These are phyloP conservation scores for Nasonia giraulti DNA, from an alignment of 1,140 invertebrate species.

Conservation along the genomic window DNA sequence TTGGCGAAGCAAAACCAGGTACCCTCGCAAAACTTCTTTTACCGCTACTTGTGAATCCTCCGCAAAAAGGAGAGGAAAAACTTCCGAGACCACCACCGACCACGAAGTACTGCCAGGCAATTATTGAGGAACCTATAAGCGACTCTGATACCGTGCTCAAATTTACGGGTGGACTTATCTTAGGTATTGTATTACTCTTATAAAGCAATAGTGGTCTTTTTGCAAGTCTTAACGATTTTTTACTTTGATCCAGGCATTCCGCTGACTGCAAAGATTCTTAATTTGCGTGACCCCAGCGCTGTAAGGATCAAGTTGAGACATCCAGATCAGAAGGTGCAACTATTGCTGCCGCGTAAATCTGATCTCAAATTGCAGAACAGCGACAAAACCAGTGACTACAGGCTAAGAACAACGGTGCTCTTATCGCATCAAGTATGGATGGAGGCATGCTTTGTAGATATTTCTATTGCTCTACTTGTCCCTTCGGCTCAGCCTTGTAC, in stretches of 20 bases:
- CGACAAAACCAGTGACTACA: slow-evolving; percentile 77
- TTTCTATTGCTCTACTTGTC: slow-evolving; percentile 87
- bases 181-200: slow-evolving; percentile 62
- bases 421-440: slow-evolving; percentile 94
- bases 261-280: slow-evolving; percentile 89
- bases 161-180: slow-evolving; percentile 93
- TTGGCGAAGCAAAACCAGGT: slow-evolving; percentile 91
- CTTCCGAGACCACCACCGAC: slow-evolving; percentile 68
- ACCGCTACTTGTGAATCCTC: slow-evolving; percentile 79
- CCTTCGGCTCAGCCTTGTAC: slow-evolving; percentile 77
- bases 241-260: slow-evolving; percentile 77
- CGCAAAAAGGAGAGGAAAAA: slow-evolving; percentile 69
- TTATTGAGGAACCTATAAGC: slow-evolving; percentile 88
- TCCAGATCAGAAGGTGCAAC: slow-evolving; percentile 91
- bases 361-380: slow-evolving; percentile 78
- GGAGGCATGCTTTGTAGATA: slow-evolving; percentile 91
- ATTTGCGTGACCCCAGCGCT: slow-evolving; percentile 83
- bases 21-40: slow-evolving; percentile 86
- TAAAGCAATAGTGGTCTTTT: neutral
- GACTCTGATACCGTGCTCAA: slow-evolving; percentile 91
- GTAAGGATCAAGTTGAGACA: slow-evolving; percentile 91
- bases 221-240: neutral
- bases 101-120: slow-evolving; percentile 79
- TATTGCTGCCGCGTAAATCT: slow-evolving; percentile 84
- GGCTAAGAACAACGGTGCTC: slow-evolving; percentile 88